Conservation (phyloP, 1,140 invertebrate species). For the Orussus abietinus region DNA sequence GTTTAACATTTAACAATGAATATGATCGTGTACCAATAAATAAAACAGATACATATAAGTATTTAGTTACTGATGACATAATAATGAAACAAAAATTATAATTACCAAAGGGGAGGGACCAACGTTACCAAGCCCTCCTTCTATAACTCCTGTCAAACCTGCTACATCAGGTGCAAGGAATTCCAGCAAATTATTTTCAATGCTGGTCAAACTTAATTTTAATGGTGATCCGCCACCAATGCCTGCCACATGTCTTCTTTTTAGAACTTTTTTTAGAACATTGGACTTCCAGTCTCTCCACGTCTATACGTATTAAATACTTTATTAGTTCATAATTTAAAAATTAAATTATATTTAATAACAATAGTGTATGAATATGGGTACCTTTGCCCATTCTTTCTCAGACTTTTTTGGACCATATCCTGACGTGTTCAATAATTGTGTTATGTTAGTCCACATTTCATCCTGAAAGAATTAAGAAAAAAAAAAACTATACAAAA, state of each 20-base stretch:
- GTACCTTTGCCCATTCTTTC: conserved; percentile 2
- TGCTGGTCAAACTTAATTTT: neutral
- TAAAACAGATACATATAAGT: no score
- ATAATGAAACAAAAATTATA: no score
- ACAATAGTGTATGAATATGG: no score
- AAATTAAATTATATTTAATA: neutral
- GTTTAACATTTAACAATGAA: no score
- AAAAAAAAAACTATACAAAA: neutral
- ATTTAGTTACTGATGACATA: no score
- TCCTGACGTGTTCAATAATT: neutral
- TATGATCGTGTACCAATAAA: no score
- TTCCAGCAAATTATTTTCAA: conserved; percentile 2
- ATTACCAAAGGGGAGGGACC: no score
- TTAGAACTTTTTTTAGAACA: conserved; percentile 2
- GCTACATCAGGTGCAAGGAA: no score
- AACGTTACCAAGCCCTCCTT: no score
- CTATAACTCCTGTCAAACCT: no score
- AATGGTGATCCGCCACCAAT: conserved; percentile 1
- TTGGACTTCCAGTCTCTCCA: conserved; percentile 2
- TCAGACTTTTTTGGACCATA: neutral
- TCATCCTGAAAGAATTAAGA: conserved; percentile 3
- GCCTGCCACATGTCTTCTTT: neutral
- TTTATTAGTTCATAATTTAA: neutral
- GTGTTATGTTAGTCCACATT: neutral
- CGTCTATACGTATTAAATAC: conserved; percentile 2